These are phyloP conservation scores for Leptinotarsa defecta DNA, from an alignment of 1,140 invertebrate species.

Conservation along the genomic window DNA sequence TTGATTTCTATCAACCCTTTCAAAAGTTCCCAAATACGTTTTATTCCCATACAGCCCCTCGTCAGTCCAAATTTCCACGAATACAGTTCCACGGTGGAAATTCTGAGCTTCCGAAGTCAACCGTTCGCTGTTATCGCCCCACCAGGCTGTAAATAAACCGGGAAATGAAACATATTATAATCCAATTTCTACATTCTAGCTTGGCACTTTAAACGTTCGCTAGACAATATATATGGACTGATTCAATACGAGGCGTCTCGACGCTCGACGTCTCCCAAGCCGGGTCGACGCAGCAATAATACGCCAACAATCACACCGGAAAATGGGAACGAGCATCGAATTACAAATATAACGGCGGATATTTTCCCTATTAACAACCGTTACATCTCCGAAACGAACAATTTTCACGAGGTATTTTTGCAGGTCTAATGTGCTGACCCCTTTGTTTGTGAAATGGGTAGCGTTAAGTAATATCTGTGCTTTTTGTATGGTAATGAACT, in stretches of 20 bases:
- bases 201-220: background rate
- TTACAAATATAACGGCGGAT: background rate
- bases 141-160: background rate
- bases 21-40: too few relatives aligned
- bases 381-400: background rate
- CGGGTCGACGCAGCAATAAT: slow-evolving; percentile 1
- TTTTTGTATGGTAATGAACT: background rate
- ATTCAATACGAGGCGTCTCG: slow-evolving; percentile 5
- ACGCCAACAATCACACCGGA: slow-evolving; percentile 4
- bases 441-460: background rate
- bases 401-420: slow-evolving; percentile 6
- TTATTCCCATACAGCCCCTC: too few relatives aligned
- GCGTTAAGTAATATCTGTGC: background rate
- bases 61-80: too few relatives aligned
- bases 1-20: too few relatives aligned
- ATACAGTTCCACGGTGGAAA: too few relatives aligned
- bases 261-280: background rate
- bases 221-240: slow-evolving; percentile 3
- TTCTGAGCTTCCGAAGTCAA: background rate
- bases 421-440: background rate
- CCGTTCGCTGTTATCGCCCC: background rate
- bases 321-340: background rate
- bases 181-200: slow-evolving; percentile 7
- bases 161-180: slow-evolving; percentile 3
- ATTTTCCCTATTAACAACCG: slow-evolving; percentile 1